These are phyloP conservation scores for Archips crataeganus DNA, from an alignment of 2,888 invertebrate genomes.

Conservation along the genomic window DNA sequence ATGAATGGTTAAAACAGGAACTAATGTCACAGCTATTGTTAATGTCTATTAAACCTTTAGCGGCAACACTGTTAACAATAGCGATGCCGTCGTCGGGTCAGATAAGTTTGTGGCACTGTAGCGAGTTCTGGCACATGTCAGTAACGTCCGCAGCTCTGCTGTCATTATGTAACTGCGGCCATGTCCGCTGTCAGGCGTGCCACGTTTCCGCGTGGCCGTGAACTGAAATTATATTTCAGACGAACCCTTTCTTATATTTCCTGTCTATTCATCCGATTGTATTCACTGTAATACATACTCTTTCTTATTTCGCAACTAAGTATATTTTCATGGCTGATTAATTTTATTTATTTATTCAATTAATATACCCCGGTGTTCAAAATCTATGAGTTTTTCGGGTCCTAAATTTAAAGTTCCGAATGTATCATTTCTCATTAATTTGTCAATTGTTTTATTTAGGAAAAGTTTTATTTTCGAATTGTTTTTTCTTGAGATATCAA, in stretches of 20 bases:
- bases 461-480: no score
- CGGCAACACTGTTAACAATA: no score
- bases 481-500: no score
- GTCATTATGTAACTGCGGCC: slow-evolving; percentile 36
- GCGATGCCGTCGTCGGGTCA: no score
- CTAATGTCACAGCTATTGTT: no score
- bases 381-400: no score
- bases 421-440: no score
- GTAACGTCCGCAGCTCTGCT: slow-evolving; percentile 35
- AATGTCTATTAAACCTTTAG: no score
- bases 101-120: background rate
- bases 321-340: background rate
- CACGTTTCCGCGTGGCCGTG: slow-evolving; percentile 33
- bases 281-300: background rate
- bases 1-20: background rate
- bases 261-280: background rate
- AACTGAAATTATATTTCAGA: slow-evolving; percentile 27
- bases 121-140: background rate
- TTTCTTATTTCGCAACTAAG: background rate
- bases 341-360: no score
- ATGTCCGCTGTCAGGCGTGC: slow-evolving; percentile 40
- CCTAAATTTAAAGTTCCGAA: no score
- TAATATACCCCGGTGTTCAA: background rate
- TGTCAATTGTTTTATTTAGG: no score
- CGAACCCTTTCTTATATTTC: slow-evolving; percentile 9